Evolutionary conservation across 2,888 invertebrate genomes (phyloP).

Genomic region (Mythimna impura): DNA sequence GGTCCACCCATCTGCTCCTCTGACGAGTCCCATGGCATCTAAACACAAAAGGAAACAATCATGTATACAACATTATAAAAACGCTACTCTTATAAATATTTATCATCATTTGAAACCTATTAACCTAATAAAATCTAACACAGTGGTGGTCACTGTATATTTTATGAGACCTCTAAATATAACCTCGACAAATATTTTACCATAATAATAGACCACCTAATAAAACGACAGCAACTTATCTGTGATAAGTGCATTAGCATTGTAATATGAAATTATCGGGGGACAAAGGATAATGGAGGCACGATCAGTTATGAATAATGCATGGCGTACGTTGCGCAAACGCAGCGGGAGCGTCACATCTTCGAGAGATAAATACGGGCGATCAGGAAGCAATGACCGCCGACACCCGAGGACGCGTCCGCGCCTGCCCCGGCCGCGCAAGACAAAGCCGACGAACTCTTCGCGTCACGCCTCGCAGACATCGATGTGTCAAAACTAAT

Average conservation of each 20-base stretch:
- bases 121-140: constrained; percentile 35
- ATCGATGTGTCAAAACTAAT: constrained; percentile 51
- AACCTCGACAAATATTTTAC: constrained; percentile 42
- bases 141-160: constrained; percentile 43
- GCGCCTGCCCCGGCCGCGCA: constrained; percentile 39
- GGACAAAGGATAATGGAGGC: constrained; percentile 81
- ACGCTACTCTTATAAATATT: constrained; percentile 22
- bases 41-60: constrained; percentile 50
- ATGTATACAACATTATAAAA: constrained; percentile 2
- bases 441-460: constrained; percentile 71
- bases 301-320: constrained; percentile 81
- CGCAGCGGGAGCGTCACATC: constrained; percentile 71
- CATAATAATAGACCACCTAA: constrained; percentile 51
- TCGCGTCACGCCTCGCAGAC: constrained; percentile 41
- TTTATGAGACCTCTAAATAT: constrained; percentile 48
- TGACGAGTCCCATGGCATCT: constrained; percentile 89
- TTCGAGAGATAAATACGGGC: constrained; percentile 70
- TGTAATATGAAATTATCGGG: constrained; percentile 71
- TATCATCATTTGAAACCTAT: constrained; percentile 24
- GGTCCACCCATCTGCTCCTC: constrained; percentile 84
- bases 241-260: constrained; percentile 71
- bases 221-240: constrained; percentile 62
- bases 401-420: constrained; percentile 73
- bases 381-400: constrained; percentile 87
- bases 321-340: constrained; percentile 78